Evolutionary conservation across 2,113 vertebrate genomes (phyloP).

Genomic region (Ophiodon elongatus): DNA sequence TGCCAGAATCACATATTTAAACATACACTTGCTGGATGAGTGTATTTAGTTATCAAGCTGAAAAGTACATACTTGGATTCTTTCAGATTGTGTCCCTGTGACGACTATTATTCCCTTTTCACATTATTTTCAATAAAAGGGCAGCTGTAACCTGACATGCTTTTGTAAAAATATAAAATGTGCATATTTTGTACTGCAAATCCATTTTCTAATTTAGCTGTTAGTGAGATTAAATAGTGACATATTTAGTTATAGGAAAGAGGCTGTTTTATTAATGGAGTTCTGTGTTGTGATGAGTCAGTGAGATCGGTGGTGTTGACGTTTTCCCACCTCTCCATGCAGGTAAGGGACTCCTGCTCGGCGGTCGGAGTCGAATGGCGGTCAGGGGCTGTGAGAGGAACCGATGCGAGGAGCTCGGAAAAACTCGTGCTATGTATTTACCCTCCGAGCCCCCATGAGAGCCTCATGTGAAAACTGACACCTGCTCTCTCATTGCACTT

Average conservation of each 20-base stretch:
- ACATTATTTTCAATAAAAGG: neutral
- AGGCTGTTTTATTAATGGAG: neutral
- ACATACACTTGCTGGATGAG: neutral
- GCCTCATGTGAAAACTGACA: slow-evolving; percentile 79
- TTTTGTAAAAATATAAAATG: neutral
- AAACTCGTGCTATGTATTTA: slow-evolving; percentile 60
- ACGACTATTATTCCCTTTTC: neutral
- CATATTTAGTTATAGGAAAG: neutral
- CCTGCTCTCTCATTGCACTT: slow-evolving; percentile 77
- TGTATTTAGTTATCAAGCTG: neutral
- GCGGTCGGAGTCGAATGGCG: slow-evolving; percentile 19
- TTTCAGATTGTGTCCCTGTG: too few species aligned
- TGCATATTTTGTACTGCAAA: neutral
- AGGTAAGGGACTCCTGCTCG: slow-evolving; percentile 57
- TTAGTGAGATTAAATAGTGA: neutral
- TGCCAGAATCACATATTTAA: neutral
- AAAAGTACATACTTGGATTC: neutral
- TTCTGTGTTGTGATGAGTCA: slow-evolving; percentile 53
- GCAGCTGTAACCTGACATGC: neutral
- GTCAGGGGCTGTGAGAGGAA: slow-evolving; percentile 57
- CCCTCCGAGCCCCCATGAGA: slow-evolving; percentile 64
- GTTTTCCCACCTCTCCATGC: slow-evolving; percentile 61
- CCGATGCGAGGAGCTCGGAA: neutral
- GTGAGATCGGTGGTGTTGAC: slow-evolving; percentile 45
- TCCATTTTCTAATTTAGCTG: neutral